Evolutionary conservation across 2,888 invertebrate genomes (phyloP).

Genomic region (Tipula lateralis): DNA sequence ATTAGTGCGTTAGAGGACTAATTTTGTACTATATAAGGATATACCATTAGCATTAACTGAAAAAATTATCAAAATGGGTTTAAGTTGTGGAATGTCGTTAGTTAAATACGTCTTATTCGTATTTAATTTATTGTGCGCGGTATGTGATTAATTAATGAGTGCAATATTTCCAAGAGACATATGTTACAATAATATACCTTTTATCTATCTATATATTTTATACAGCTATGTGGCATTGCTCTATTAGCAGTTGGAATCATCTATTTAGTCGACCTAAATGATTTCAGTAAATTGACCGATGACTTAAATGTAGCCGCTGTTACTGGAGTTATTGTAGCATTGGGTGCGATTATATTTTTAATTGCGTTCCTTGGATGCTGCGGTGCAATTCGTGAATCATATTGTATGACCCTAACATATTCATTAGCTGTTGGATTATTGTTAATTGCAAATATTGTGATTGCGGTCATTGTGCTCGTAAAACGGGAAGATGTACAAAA

Average conservation of each 20-base stretch:
- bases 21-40: background rate
- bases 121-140: conserved; percentile 73
- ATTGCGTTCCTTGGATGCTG: conserved; percentile 89
- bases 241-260: conserved; percentile 63
- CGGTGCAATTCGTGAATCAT: conserved; percentile 81
- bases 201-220: too few species aligned
- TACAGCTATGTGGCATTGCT: conserved; percentile 64
- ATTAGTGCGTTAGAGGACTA: background rate
- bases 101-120: conserved; percentile 79
- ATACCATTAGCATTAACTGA: background rate
- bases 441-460: conserved; percentile 66
- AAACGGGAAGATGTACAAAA: conserved; percentile 54
- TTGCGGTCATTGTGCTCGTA: conserved; percentile 61
- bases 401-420: conserved; percentile 83
- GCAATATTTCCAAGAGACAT: background rate
- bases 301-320: conserved; percentile 53
- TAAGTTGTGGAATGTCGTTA: conserved; percentile 71
- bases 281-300: conserved; percentile 50
- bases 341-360: conserved; percentile 68
- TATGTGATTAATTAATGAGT: conserved; percentile 52
- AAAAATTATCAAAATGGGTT: conserved; percentile 38
- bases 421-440: conserved; percentile 65
- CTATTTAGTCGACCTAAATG: conserved; percentile 51
- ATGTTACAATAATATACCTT: background rate
- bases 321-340: conserved; percentile 60